A percentile compares a stretch with the other conserved stretches of the same genome.
These are phyloP conservation scores for Iphiclides podalirius DNA, from an alignment of 2,888 invertebrate species.

Conservation along the genomic window DNA sequence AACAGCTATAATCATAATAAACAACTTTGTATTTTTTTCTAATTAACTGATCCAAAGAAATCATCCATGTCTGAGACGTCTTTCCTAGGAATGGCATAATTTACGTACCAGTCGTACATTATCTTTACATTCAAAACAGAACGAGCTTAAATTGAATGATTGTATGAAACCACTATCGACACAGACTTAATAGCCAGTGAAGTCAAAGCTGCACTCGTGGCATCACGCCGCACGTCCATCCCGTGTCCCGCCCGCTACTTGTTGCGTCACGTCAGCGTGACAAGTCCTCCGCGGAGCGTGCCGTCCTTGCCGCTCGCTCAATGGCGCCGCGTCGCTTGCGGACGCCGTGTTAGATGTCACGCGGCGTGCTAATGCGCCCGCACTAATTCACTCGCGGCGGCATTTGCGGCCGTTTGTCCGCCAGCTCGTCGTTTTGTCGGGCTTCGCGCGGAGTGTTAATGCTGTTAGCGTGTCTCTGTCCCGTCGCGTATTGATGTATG, in stretches of 20 bases:
- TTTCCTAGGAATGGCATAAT: no score
- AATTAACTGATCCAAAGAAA: no score
- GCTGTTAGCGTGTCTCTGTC: neutral
- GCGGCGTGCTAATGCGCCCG: slow-evolving; percentile 8
- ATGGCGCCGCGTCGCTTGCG: neutral
- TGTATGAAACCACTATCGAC: no score
- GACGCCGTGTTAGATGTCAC: slow-evolving; percentile 15
- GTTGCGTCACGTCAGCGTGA: slow-evolving; percentile 14
- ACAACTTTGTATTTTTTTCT: no score
- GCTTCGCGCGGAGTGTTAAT: neutral
- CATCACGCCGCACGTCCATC: neutral
- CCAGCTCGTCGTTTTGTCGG: neutral
- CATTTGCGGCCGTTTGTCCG: neutral
- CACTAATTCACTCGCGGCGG: slow-evolving; percentile 4
- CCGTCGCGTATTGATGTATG: neutral
- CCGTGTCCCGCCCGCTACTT: neutral
- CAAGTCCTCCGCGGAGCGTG: neutral
- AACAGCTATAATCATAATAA: no score
- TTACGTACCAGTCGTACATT: no score
- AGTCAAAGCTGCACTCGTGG: no score
- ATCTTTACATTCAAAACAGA: no score
- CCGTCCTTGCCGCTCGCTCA: slow-evolving; percentile 6
- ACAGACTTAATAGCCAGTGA: no score
- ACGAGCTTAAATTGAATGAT: no score
- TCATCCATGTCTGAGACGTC: no score